Percentiles rank a stretch among this genome's conserved stretches.
Conservation (phyloP, 2,113 vertebrate species). For the Gnathonemus longibarbis region DNA sequence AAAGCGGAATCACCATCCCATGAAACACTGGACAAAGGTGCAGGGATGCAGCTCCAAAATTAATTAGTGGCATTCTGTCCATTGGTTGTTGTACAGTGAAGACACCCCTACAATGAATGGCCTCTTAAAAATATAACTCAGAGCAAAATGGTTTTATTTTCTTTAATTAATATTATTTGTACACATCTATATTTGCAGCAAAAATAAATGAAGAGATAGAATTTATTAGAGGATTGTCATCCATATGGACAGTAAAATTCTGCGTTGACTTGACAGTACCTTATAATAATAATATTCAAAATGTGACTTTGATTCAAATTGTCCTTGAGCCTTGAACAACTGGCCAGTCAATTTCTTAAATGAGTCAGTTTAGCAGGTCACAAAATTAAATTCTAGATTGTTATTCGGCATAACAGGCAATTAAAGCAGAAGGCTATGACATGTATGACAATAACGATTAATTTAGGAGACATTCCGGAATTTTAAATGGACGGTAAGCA, state of each 20-base stretch:
- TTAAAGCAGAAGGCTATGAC: not conserved
- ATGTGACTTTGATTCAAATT: not conserved
- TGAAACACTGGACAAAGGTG: slow-evolving; percentile 32
- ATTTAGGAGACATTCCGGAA: not conserved
- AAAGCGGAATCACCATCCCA: slow-evolving; percentile 38
- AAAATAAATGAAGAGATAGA: not conserved
- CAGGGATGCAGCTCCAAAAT: not conserved
- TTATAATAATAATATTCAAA: not conserved
- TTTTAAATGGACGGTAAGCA: not conserved
- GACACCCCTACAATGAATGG: not conserved
- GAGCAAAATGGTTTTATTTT: not conserved
- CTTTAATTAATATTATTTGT: not conserved
- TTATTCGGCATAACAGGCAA: slow-evolving; percentile 1
- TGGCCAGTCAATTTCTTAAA: slow-evolving; percentile 20
- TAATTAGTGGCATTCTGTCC: not conserved
- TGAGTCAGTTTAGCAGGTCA: slow-evolving; percentile 19
- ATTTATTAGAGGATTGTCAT: not conserved
- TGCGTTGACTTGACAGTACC: not conserved
- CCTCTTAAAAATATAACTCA: not conserved
- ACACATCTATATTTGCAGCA: not conserved
- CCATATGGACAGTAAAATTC: not conserved
- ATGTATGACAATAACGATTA: not conserved
- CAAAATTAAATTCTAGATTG: slow-evolving; percentile 8
- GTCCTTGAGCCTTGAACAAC: slow-evolving; percentile 10
- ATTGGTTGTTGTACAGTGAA: not conserved